Evolutionary conservation across 2,888 invertebrate genomes (phyloP).

Genomic region (Sphaeridia pumilis): DNA sequence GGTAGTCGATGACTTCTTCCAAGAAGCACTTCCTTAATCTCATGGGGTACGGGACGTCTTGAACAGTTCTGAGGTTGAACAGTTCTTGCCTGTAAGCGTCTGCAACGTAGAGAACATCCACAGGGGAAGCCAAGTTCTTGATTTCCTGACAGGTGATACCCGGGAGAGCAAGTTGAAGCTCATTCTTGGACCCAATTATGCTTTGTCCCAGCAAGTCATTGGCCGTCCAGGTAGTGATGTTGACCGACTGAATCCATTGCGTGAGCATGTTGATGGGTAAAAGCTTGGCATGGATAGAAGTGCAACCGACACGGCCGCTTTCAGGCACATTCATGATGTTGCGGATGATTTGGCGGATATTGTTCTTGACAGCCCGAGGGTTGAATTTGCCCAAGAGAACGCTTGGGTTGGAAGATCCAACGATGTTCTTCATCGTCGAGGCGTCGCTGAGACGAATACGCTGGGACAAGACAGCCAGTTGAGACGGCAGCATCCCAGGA

Average conservation of each 20-base stretch:
- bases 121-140: conserved; percentile 16
- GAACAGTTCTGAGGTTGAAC: conserved; percentile 18
- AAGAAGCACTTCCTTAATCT: conserved; percentile 28
- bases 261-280: conserved; percentile 24
- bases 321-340: conserved; percentile 33
- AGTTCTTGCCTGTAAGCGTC: conserved; percentile 26
- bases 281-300: conserved; percentile 23
- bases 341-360: conserved; percentile 28
- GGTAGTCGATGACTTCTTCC: conserved; percentile 24
- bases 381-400: conserved; percentile 25
- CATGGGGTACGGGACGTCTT: conserved; percentile 21
- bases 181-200: conserved; percentile 24
- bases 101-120: conserved; percentile 25
- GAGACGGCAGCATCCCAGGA: conserved; percentile 27
- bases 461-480: conserved; percentile 29
- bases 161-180: conserved; percentile 27
- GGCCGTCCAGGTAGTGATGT: conserved; percentile 22
- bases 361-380: conserved; percentile 22
- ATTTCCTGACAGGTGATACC: conserved; percentile 32
- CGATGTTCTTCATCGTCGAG: conserved; percentile 22
- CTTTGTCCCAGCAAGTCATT: conserved; percentile 29
- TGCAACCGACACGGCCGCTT: conserved; percentile 24
- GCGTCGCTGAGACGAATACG: conserved; percentile 25
- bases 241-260: conserved; percentile 27
- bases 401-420: conserved; percentile 20